Evolutionary conservation across 2,113 vertebrate species (phyloP).

Genomic region (Hippopotamus amphibius): DNA sequence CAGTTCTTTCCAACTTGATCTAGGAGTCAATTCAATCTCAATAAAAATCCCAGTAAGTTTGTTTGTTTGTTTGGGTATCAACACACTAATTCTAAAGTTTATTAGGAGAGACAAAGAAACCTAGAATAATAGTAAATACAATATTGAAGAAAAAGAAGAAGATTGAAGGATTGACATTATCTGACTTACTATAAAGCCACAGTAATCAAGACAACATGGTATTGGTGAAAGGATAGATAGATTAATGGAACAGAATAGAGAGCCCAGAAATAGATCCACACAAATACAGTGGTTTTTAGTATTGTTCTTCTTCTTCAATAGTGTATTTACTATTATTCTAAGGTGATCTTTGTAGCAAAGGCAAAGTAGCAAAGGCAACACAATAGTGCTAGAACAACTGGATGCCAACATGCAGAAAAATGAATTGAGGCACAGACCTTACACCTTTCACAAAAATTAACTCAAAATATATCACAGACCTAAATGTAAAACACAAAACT

Average conservation of each 20-base stretch:
- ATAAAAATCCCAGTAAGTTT: not conserved
- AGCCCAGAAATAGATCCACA: not conserved
- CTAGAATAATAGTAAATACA: not conserved
- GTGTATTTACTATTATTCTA: too few relatives aligned
- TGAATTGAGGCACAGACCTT: not conserved
- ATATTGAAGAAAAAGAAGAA: not conserved
- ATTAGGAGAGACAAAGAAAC: not conserved
- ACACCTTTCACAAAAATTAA: not conserved
- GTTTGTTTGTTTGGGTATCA: not conserved
- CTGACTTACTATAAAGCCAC: not conserved
- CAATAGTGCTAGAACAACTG: not conserved
- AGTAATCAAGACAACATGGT: not conserved
- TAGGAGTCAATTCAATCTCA: not conserved
- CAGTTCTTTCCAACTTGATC: not conserved
- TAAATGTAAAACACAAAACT: not conserved
- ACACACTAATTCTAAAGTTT: not conserved
- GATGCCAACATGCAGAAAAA: not conserved
- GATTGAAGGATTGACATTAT: not conserved
- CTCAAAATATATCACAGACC: not conserved
- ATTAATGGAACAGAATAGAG: not conserved
- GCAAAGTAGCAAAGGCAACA: not conserved
- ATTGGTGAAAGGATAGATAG: not conserved
- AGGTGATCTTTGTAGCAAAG: not conserved
- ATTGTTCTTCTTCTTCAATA: too few relatives aligned
- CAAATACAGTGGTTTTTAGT: not conserved